Conservation (phyloP, 2,888 invertebrate genomes). For the Pseudeuparius sepicola region DNA sequence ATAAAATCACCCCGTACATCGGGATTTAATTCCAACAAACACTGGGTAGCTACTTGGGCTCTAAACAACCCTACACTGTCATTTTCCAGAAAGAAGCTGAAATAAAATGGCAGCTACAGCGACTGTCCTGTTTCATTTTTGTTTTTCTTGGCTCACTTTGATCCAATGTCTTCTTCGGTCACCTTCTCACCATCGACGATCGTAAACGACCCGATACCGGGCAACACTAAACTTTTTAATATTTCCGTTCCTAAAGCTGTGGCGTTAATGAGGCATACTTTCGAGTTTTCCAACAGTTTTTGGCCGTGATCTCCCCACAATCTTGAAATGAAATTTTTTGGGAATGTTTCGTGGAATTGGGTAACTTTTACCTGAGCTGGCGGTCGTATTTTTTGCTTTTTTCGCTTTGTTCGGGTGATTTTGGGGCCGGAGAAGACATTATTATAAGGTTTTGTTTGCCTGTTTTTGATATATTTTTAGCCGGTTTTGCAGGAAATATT, state of each 20-base stretch:
- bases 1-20: conserved; percentile 90
- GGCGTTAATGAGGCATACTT: conserved; percentile 89
- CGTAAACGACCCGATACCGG: conserved; percentile 87
- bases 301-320: conserved; percentile 99
- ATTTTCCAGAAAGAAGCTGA: conserved; percentile 80
- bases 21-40: conserved; percentile 81
- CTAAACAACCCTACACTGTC: conserved; percentile 74
- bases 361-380: conserved; percentile 50
- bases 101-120: too few relatives aligned
- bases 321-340: conserved; percentile 39
- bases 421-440: conserved; percentile 56
- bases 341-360: too few relatives aligned
- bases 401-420: conserved; percentile 56
- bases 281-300: conserved; percentile 72
- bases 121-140: too few relatives aligned
- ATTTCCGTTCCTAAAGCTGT: conserved; percentile 90
- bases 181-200: conserved; percentile 85
- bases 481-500: too few relatives aligned
- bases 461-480: too few relatives aligned
- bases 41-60: conserved; percentile 72
- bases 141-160: too few relatives aligned
- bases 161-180: conserved; percentile 84
- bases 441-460: too few relatives aligned
- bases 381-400: conserved; percentile 66
- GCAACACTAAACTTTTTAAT: conserved; percentile 87